A percentile compares a stretch with the other conserved stretches of the same genome.
Evolutionary conservation across 2,888 invertebrate genomes (phyloP).

Genomic region (Hoplodrina blanda): DNA sequence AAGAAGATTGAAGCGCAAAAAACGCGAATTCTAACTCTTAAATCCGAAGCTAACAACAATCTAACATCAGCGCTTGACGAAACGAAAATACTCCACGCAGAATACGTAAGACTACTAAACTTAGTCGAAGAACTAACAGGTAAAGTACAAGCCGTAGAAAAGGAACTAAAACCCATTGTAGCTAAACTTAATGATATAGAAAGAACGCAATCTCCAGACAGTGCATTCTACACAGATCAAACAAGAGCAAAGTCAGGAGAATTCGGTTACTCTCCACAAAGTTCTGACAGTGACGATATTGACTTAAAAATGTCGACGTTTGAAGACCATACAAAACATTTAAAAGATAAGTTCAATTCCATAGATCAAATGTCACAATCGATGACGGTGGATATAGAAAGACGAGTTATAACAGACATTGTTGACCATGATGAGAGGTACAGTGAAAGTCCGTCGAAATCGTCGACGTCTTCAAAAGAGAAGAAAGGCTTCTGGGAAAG

Average conservation of each 20-base stretch:
- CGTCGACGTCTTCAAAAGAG: slow-evolving; percentile 83
- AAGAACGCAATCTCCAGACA: slow-evolving; percentile 86
- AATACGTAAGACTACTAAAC: slow-evolving; percentile 86
- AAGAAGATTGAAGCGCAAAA: slow-evolving; percentile 93
- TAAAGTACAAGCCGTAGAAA: slow-evolving; percentile 92
- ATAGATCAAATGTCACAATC: slow-evolving; percentile 90
- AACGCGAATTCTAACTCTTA: slow-evolving; percentile 91
- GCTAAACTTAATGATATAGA: slow-evolving; percentile 84
- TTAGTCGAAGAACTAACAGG: slow-evolving; percentile 92
- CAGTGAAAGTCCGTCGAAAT: slow-evolving; percentile 84
- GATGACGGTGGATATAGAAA: slow-evolving; percentile 88
- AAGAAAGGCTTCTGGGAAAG: slow-evolving; percentile 90
- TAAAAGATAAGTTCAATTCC: slow-evolving; percentile 87
- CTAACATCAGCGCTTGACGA: slow-evolving; percentile 93
- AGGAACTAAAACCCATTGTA: slow-evolving; percentile 90
- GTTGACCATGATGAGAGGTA: slow-evolving; percentile 70
- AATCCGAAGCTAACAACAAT: slow-evolving; percentile 92
- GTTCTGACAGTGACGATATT: slow-evolving; percentile 86
- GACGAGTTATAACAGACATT: slow-evolving; percentile 77
- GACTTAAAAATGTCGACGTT: slow-evolving; percentile 81
- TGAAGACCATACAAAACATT: slow-evolving; percentile 83
- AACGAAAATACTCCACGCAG: slow-evolving; percentile 93
- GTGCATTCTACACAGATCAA: slow-evolving; percentile 90
- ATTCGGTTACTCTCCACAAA: slow-evolving; percentile 87
- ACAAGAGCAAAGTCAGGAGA: slow-evolving; percentile 87